Base-by-base conservation (phyloP, 2,797 vertebrate genomes). In the Phoeniculus purpureus region DNA sequence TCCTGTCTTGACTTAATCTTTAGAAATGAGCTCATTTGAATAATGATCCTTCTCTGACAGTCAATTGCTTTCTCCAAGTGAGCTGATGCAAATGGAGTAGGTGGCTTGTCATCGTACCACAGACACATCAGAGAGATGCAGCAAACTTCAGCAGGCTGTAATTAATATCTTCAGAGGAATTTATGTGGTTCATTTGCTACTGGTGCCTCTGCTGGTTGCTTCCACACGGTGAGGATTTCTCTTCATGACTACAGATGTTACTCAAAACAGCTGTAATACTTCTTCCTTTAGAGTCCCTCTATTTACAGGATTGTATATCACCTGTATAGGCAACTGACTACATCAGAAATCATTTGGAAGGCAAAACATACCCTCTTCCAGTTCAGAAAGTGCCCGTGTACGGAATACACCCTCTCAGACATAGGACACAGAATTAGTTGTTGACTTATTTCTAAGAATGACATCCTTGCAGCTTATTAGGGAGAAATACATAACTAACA, bases 1-100 rank as follows among this genome's bases (percentile, higher is more conserved):
- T 95, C 64, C 74, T 86, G 62, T 81, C 85, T 94, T 93, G 66
- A 78, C 85, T 92, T 92, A 92, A 95, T 89, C 77, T 94, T 95
- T 81, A 29, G 19, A 86, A 93, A 88, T 91, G 60, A 86, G 62
- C 56, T 94, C 16, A 92, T 95, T 95, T 92, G 94, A 92, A 95
- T 95, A 95, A 95, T 79, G 87, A 94, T 88, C 58, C 25, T 89
- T 88, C 74, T 72, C 80, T 84, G 82, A 58, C 77, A 90, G 85
- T 88, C 83, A 75, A 85, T 91, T 90, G 72, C 85, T 88, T 94
- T 95, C 64, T 93, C 56, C 5, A 94, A 84, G 80, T 73, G 80
- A 93, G 65, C 58, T 86, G 83, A 91, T 88, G 50, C 71, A 93
- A 93, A 90, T 93, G 3, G 60, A 67, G 85, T 86, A 86, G 83